A percentile compares a stretch with the other conserved stretches of the same genome.
phyloP scores from a whole-genome alignment of 2,113 vertebrate genomes.

The Buteo buteo region DNA sequence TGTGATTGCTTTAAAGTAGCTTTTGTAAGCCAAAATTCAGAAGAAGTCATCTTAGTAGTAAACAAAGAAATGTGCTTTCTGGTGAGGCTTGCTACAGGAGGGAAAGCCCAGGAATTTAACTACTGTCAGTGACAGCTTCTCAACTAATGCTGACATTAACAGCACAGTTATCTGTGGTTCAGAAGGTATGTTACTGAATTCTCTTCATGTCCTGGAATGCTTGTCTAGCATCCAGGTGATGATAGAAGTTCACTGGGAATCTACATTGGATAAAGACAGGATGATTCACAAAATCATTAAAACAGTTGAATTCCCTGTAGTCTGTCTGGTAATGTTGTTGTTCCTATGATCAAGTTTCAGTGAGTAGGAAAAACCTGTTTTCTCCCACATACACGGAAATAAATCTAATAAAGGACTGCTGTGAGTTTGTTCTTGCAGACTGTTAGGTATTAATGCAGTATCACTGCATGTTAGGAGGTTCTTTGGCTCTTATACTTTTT shows the following conservation, averaged over 20 bases:
- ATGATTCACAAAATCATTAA: neutral
- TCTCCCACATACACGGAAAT: neutral
- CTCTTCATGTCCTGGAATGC: neutral
- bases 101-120: neutral
- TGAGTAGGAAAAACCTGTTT: neutral
- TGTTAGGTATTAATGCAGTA: neutral
- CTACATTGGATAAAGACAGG: neutral
- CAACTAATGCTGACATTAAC: neutral
- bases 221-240: neutral
- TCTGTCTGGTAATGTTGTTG: neutral
- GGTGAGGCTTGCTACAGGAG: neutral
- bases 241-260: conserved; percentile 1
- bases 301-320: neutral
- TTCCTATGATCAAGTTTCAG: neutral
- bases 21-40: neutral
- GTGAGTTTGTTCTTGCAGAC: neutral
- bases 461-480: neutral
- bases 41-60: neutral
- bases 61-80: neutral
- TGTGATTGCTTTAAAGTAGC: neutral
- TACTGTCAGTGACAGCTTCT: neutral
- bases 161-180: neutral
- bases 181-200: neutral
- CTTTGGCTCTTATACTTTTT: neutral
- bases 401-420: neutral